Conservation (phyloP, 1,140 invertebrate genomes). For the Holcopasites calliopsidis region DNA sequence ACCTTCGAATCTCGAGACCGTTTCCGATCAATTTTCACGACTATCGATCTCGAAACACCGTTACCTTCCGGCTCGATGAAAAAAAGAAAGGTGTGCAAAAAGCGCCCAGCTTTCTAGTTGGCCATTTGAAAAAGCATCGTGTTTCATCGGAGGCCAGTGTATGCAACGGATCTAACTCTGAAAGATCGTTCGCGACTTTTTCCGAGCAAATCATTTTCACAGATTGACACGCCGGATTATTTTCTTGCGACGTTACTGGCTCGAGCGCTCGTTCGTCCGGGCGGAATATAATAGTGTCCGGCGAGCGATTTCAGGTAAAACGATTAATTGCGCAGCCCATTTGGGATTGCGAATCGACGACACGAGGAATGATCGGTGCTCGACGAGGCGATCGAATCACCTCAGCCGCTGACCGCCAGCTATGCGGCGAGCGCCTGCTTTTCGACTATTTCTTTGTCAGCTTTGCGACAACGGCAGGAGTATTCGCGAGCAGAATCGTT, state of each 20-base stretch:
- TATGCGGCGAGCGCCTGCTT: conserved; percentile 3
- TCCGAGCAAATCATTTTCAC: conserved; percentile 55
- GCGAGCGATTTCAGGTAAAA: not conserved
- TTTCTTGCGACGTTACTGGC: conserved; percentile 41
- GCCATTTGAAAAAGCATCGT: conserved; percentile 12
- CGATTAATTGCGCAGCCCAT: conserved; percentile 37
- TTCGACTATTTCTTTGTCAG: not conserved
- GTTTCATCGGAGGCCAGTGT: no score
- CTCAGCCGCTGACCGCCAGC: not conserved
- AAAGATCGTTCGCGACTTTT: conserved; percentile 38
- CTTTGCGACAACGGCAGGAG: not conserved
- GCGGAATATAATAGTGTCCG: not conserved
- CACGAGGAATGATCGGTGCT: not conserved
- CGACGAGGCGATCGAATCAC: not conserved
- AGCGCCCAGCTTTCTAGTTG: conserved; percentile 29
- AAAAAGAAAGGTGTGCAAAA: conserved; percentile 10
- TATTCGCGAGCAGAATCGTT: not conserved
- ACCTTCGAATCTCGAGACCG: not conserved
- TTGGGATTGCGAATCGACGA: not conserved
- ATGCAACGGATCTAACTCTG: conserved; percentile 1
- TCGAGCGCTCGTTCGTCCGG: not conserved
- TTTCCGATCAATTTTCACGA: conserved; percentile 39
- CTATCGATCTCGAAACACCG: not conserved
- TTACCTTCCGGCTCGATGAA: conserved; percentile 10
- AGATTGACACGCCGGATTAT: conserved; percentile 55